phyloP scores from a whole-genome alignment of 2,888 invertebrate species.

The Dicycla oo region DNA sequence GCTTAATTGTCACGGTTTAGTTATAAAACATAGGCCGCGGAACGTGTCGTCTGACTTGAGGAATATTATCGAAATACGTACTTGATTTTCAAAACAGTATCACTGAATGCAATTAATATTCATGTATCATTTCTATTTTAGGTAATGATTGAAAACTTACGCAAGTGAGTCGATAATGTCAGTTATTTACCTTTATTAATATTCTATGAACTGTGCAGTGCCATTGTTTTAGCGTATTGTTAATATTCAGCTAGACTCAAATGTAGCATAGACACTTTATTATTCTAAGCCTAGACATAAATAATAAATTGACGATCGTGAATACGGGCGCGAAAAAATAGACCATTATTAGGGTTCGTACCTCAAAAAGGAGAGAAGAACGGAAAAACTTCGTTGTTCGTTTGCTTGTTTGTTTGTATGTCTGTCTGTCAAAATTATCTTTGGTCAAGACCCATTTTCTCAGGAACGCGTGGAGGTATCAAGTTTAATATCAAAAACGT shows the following conservation, averaged over 20 bases:
- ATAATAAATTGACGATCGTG: slow-evolving; percentile 6
- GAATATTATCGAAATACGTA: slow-evolving; percentile 22
- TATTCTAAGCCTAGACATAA: not conserved
- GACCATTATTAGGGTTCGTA: not conserved
- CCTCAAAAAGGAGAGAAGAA: no score
- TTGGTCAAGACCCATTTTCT: no score
- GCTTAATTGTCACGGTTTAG: slow-evolving; percentile 31
- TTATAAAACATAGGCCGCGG: slow-evolving; percentile 2
- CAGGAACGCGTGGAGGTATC: no score
- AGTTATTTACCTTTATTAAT: not conserved
- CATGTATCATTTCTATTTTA: slow-evolving; percentile 36
- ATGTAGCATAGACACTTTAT: not conserved
- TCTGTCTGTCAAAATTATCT: no score
- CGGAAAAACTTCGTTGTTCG: no score
- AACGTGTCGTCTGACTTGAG: slow-evolving; percentile 1
- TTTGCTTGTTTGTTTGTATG: no score
- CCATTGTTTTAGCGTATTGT: not conserved
- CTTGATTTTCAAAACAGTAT: slow-evolving; percentile 23
- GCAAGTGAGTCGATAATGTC: slow-evolving; percentile 8
- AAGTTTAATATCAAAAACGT: no score
- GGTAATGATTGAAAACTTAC: slow-evolving; percentile 28
- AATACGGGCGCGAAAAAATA: not conserved
- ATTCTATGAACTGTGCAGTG: not conserved
- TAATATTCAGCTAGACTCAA: slow-evolving; percentile 3
- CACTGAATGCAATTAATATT: slow-evolving; percentile 17